Conservation (phyloP, 2,113 vertebrate genomes). For the Cyanoderma ruficeps region DNA sequence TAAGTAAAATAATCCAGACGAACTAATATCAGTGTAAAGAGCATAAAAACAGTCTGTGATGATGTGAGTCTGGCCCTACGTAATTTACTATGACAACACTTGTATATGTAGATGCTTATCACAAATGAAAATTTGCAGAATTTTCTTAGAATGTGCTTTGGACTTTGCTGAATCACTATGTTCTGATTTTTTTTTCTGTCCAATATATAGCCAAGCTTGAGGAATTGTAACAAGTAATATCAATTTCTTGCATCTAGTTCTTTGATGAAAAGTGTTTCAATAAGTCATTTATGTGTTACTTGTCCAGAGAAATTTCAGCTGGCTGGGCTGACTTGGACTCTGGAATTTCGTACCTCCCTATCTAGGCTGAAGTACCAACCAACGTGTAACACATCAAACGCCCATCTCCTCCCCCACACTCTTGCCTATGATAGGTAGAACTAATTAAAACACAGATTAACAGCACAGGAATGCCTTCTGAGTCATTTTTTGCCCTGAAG, state of each 20-base stretch:
- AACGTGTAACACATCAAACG: neutral
- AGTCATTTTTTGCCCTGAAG: constrained; percentile 14
- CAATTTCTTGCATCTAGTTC: neutral
- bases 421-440: neutral
- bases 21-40: neutral
- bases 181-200: neutral
- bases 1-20: neutral
- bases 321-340: neutral
- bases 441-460: constrained; percentile 21
- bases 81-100: neutral
- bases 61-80: neutral
- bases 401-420: neutral
- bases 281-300: neutral
- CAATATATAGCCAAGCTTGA: neutral
- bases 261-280: neutral
- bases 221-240: neutral
- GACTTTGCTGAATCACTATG: neutral
- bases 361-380: neutral
- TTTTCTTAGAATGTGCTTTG: neutral
- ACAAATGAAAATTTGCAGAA: neutral
- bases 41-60: neutral
- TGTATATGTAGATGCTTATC: neutral
- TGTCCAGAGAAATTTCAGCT: neutral
- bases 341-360: neutral
- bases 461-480: constrained; percentile 12